Evolutionary conservation across 2,113 vertebrate genomes (phyloP), one percentile per base, ranked within the genome.

Genomic region (Eudorcas thomsonii): DNA sequence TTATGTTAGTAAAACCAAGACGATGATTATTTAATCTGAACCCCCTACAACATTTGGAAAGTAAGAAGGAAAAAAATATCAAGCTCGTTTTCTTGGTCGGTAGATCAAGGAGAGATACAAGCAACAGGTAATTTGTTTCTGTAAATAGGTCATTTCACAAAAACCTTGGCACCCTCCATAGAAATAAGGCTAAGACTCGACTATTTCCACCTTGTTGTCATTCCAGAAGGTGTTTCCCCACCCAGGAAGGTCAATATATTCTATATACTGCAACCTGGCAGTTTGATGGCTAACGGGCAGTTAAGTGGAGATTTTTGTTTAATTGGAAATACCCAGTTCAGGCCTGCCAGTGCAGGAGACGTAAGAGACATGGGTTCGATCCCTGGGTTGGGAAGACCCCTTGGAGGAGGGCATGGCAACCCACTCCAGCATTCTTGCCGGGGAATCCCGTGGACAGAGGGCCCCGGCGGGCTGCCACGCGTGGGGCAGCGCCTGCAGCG

Each of bases 401-500:
- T n/a, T 23, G 67, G n/a, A 39, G n/a, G n/a, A 71, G 9, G 5
- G 19, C n/a, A 36, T 6, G 10, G 19, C 67, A 6, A 23, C 67
- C n/a, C 19, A 23, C n/a, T 71, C 67, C 67, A 23, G 67, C 0
- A 12, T 23, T 12, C 67, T 71, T 36, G 19, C 67, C n/a, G 67
- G 67, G 30, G 62, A 64, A n/a, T 64, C 62, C 64, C 17, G 5
- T 6, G 64, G 71, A 43, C 11, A 25, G 67, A 43, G 71, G 36
- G 6, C 11, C 71, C 36, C 7, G 6, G 71, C 3, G 3, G 71
- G 23, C 71, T 43, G 3, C 36, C 21, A 16, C 13, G 11, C 71
- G 0, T 0, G 14, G 71, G 36, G 71, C 3, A 2, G 11, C 21
- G 0, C 7, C 36, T 7, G 12, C 2, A 12, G 71, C 12, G 2